Conservation (phyloP, 2,888 invertebrate genomes). For the Volucella zonaria region DNA sequence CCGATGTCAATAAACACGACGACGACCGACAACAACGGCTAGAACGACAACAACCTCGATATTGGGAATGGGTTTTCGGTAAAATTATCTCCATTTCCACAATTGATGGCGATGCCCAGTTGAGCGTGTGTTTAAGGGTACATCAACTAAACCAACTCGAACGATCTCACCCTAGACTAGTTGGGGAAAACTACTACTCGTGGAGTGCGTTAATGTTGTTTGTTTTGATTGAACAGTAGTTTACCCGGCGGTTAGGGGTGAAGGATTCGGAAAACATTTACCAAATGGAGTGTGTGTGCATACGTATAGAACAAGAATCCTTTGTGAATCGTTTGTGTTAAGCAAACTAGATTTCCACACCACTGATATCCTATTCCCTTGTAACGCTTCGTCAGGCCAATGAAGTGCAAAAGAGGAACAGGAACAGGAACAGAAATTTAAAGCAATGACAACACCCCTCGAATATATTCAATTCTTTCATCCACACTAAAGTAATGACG, state of each 20-base stretch:
- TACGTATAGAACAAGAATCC: slow-evolving; percentile 1
- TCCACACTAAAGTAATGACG: slow-evolving; percentile 7
- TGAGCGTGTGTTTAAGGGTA: not conserved
- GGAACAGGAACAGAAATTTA: not conserved
- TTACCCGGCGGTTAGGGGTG: slow-evolving; percentile 29
- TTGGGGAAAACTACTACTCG: no score
- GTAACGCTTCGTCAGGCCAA: not conserved
- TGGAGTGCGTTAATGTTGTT: slow-evolving; percentile 64
- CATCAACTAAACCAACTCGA: not conserved
- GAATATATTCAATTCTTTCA: no score
- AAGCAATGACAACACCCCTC: not conserved
- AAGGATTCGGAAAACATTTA: slow-evolving; percentile 24
- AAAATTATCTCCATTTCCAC: slow-evolving; percentile 28
- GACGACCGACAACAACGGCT: slow-evolving; percentile 10
- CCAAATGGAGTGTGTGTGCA: slow-evolving; percentile 51
- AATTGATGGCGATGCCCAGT: slow-evolving; percentile 25
- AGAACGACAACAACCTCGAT: no score
- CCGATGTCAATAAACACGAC: slow-evolving; percentile 35
- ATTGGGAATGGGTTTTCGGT: slow-evolving; percentile 35
- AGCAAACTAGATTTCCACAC: slow-evolving; percentile 48
- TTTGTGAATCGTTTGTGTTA: slow-evolving; percentile 31
- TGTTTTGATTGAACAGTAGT: slow-evolving; percentile 62
- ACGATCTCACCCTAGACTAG: no score
- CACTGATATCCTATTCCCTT: slow-evolving; percentile 36
- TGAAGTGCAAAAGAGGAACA: not conserved